Evolutionary conservation across 2,888 invertebrate species (phyloP), one percentile per base, ranked within the genome.

Genomic region (Plagodis dolabraria): DNA sequence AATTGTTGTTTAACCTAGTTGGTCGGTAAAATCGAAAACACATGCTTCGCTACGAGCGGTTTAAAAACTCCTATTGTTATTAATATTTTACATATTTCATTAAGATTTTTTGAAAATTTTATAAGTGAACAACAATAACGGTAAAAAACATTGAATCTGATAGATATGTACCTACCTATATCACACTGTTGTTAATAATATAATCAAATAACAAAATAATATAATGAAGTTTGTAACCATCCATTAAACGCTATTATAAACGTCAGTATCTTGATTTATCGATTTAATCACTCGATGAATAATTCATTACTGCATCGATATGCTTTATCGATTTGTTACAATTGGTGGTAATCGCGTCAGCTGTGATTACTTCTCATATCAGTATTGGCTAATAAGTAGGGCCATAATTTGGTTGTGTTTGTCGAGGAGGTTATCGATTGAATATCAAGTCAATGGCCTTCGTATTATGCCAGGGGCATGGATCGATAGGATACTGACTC

Each of bases 361-460:
- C 54, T 67, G 47, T 64, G 53, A 60, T 70, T 66, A 64, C n/a
- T 22, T 22, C 59, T 77, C 64, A 74, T 68, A 53, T 53, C 53
- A 68, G 74, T 82, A 82, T 77, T 74, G 65, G 58, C 69, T 70
- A 79, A 80, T 80, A 79, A 83, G 81, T 83, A 80, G 79, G 76
- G 74, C 71, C 74, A 75, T 68, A 42, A 58, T 57, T 61, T 63
- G 54, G 53, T 57, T 53, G 64, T 11, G 40, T 42, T 7, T 62
- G 52, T 50, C 52, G 60, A 12, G 56, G 47, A 5, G 8, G 40
- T 10, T 40, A 40, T 10, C 40, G 10, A 10, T 10, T 40, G 40
- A 10, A 8, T 40, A 40, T 10, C 10, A 10, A 71, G 75, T 79
- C 76, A 74, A 64, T 79, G 79, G 64, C 79, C 77, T 80, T 75